phyloP scores from a whole-genome alignment of 2,888 invertebrate genomes.

The Acrobasis repandana region DNA sequence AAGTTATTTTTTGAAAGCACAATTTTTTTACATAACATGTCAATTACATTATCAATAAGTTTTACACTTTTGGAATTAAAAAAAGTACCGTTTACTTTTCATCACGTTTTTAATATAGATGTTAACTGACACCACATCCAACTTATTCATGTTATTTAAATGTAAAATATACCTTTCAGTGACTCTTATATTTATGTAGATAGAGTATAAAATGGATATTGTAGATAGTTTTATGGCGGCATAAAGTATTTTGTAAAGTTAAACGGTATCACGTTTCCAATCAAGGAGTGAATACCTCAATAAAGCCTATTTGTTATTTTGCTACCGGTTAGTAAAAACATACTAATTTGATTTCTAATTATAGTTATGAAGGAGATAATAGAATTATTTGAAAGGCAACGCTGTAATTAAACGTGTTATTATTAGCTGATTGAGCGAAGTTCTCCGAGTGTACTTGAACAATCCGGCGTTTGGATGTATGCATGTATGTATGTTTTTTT shows the following conservation, averaged over 20 bases:
- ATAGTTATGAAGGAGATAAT: neutral
- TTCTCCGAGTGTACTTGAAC: too few species aligned
- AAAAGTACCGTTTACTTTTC: slow-evolving; percentile 27
- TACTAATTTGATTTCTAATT: neutral
- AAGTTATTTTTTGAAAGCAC: too few species aligned
- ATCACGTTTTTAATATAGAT: slow-evolving; percentile 35
- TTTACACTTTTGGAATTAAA: slow-evolving; percentile 14
- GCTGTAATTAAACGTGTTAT: neutral
- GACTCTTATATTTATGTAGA: neutral
- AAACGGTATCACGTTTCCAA: slow-evolving; percentile 18
- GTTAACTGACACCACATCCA: slow-evolving; percentile 27
- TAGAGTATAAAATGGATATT: neutral
- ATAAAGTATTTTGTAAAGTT: neutral
- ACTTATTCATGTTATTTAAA: slow-evolving; percentile 1
- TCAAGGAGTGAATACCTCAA: slow-evolving; percentile 15
- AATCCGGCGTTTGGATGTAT: too few species aligned
- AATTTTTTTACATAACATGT: too few species aligned
- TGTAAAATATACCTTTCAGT: neutral
- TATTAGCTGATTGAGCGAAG: too few species aligned
- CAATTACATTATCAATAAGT: neutral
- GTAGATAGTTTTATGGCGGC: too few species aligned
- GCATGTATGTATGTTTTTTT: too few species aligned
- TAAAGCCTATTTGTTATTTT: slow-evolving; percentile 2
- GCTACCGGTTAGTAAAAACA: slow-evolving; percentile 6
- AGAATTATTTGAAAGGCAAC: neutral